These are phyloP conservation scores for Malthinus seriepunctatus DNA, from an alignment of 2,888 invertebrate genomes.

Conservation along the genomic window DNA sequence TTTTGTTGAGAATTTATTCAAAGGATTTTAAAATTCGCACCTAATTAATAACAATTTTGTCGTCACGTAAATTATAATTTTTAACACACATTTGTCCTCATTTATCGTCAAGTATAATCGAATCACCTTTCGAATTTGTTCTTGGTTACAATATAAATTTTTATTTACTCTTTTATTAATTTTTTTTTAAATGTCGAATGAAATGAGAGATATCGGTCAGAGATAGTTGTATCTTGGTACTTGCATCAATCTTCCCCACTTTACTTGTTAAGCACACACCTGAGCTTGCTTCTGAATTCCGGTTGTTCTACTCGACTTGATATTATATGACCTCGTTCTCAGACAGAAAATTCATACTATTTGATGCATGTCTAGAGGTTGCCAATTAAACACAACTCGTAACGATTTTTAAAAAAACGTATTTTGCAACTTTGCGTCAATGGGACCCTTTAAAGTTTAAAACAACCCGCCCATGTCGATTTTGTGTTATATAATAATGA, in stretches of 20 bases:
- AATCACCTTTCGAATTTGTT: slow-evolving; percentile 38
- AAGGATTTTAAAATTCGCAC: slow-evolving; percentile 6
- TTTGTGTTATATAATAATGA: too few species aligned
- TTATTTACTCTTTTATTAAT: slow-evolving; percentile 19
- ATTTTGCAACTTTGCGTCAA: neutral
- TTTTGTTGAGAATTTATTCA: too few species aligned
- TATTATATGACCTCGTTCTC: slow-evolving; percentile 31
- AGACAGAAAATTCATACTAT: slow-evolving; percentile 28
- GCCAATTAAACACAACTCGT: slow-evolving; percentile 9
- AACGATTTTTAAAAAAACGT: neutral
- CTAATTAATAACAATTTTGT: too few species aligned
- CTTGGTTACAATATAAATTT: slow-evolving; percentile 21
- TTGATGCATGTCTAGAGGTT: slow-evolving; percentile 21
- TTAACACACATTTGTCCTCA: slow-evolving; percentile 14
- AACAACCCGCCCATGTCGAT: too few species aligned
- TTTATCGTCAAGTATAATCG: slow-evolving; percentile 25
- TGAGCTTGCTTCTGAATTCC: slow-evolving; percentile 41
- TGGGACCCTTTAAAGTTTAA: too few species aligned
- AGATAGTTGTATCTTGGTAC: slow-evolving; percentile 40
- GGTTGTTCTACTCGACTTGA: slow-evolving; percentile 35
- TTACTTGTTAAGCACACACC: slow-evolving; percentile 36
- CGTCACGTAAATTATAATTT: too few species aligned
- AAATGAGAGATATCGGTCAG: slow-evolving; percentile 40
- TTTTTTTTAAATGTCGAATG: slow-evolving; percentile 36
- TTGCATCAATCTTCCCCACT: slow-evolving; percentile 37